phyloP scores from a whole-genome alignment of 2,888 invertebrate species.

The Andrena chrysosceles region DNA sequence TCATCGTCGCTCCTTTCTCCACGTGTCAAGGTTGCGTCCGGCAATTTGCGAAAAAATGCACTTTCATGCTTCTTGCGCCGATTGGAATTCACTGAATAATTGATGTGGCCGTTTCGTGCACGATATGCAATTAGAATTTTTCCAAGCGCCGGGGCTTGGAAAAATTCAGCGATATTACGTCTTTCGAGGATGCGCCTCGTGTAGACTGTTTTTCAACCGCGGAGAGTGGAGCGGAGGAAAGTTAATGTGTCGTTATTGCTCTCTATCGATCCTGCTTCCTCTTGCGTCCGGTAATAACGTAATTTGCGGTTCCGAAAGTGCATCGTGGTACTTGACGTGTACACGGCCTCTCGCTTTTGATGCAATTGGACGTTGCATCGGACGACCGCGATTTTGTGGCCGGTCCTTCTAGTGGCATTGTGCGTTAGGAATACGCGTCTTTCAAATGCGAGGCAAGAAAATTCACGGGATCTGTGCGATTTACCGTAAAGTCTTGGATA shows the following conservation, averaged over 20 bases:
- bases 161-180: neutral
- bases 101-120: constrained; percentile 29
- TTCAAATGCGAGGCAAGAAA: too few relatives aligned
- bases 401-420: neutral
- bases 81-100: constrained; percentile 41
- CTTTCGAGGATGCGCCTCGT: neutral
- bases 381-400: neutral
- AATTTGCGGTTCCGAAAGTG: constrained; percentile 63
- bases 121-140: constrained; percentile 13
- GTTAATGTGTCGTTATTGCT: constrained; percentile 30
- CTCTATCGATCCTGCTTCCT: constrained; percentile 44
- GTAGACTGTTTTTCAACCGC: neutral
- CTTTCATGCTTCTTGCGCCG: neutral
- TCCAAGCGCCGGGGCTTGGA: neutral
- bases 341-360: constrained; percentile 37
- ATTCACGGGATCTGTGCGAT: too few relatives aligned
- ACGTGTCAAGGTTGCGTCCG: constrained; percentile 37
- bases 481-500: too few relatives aligned
- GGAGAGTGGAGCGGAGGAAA: neutral
- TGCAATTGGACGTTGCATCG: constrained; percentile 41
- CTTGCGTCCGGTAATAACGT: constrained; percentile 51
- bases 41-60: constrained; percentile 5
- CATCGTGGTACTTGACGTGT: constrained; percentile 59
- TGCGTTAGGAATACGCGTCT: neutral
- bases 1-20: constrained; percentile 8